Percentiles rank a stretch among this genome's conserved stretches.
These are phyloP conservation scores for Vipera ursinii DNA, from an alignment of 2,797 vertebrate genomes.

Conservation along the genomic window DNA sequence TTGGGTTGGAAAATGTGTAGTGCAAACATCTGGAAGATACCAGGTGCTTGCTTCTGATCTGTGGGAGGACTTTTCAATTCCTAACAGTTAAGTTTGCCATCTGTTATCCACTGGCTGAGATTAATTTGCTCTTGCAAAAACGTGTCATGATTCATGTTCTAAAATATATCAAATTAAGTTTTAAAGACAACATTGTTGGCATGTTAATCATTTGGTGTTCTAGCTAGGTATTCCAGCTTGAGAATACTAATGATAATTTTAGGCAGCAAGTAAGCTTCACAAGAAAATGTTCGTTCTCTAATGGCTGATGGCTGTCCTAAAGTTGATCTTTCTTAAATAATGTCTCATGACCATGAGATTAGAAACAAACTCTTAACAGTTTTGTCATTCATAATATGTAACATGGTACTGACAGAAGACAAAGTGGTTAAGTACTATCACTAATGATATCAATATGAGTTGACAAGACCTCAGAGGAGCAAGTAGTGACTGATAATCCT, in stretches of 20 bases:
- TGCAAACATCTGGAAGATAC: neutral
- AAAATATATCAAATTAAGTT: constrained; percentile 3
- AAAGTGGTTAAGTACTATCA: neutral
- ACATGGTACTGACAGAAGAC: neutral
- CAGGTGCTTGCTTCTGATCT: neutral
- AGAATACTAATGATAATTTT: neutral
- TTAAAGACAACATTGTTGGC: neutral
- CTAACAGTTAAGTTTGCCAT: neutral
- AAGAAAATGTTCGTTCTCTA: neutral
- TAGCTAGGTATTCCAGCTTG: neutral
- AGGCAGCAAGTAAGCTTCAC: neutral
- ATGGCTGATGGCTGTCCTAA: neutral
- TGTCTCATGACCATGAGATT: neutral
- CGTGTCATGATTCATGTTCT: neutral
- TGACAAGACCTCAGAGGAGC: neutral
- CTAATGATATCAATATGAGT: neutral
- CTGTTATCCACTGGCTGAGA: neutral
- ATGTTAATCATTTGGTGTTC: neutral
- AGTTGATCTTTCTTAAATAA: constrained; percentile 1
- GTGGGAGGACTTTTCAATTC: neutral
- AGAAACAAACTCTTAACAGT: neutral
- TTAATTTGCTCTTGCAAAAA: neutral
- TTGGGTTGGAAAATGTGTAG: neutral
- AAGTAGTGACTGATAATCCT: neutral
- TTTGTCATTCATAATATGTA: neutral